Base-by-base conservation (phyloP, 2,888 invertebrate species). In the Disparrhopalites patrizii region DNA sequence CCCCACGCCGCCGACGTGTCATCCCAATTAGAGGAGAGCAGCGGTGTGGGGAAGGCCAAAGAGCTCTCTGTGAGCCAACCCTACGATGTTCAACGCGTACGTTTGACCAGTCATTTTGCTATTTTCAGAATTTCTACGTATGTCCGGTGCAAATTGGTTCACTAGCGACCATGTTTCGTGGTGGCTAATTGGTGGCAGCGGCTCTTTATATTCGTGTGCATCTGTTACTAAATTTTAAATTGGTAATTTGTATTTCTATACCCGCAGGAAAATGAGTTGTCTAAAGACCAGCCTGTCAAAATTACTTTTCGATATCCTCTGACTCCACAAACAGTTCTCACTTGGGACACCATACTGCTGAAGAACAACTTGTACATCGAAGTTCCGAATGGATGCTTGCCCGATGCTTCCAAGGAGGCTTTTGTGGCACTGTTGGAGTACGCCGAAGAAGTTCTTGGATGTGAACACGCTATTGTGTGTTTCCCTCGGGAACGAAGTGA, bases 401-500 rank as follows among this genome's bases (percentile, higher is more conserved):
- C 92, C 3, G 93, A 90, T 77, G 91, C 95, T 76, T 95, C 95
- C 76, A 93, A 95, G 82, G 93, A 97, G 81, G 92, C 93, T 74
- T 94, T 97, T 82, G 87, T 97, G 77, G 88, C 93, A 54, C 85
- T 97, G 62, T 83, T 97, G 76, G 97, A 97, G 83, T 95, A 93
- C 78, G 96, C 95, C 62, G 97, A 97, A 80, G 96, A 97, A 78
- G 86, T 89, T 71, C 85, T 97, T 62, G 86, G 87, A 70, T 93
- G 92, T 79, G 84, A 85, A 75, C 86, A 89, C 78, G 89, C 91
- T 77, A 83, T 89, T 73, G 85, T 89, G 66, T 91, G 90, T 81
- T 87, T 93, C 79, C 85, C 86, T 75, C 92, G 92, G 81, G 87
- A 89, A 77, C 87, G 93, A 62, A 80, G 86, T 57, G 94, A 96